Base-by-base conservation (phyloP, 2,113 vertebrate species). In the Antidorcas marsupialis region DNA sequence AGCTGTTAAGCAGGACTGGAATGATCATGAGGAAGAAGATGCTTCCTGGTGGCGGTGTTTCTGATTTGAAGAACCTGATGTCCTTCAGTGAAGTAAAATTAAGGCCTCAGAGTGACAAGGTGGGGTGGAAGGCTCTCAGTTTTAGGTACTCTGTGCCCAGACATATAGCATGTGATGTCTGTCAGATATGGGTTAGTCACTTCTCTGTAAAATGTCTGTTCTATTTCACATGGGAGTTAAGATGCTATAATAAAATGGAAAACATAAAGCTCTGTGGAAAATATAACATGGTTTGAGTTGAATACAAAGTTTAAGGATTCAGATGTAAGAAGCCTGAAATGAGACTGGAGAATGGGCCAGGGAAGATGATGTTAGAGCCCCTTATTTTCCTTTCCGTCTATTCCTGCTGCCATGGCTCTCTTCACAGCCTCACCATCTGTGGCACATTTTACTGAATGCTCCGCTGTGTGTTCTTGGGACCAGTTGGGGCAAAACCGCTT, bases 41-140 rank as follows among this genome's bases (percentile, higher is more conserved):
- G 60, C 7, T 36, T 90, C 62, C 92, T 97, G 97, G 97, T 98
- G 97, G 95, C 17, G 3, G 84, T 87, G 43, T 92, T 95, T 91
- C 78, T 98, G 86, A 97, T 82, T 55, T 85, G 64, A 95, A 97
- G 87, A 97, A 79, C 12, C 7, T 92, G 12, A 47, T 57, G 30
- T 21, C 36, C 36, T 91, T 95, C 79, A 71, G 74, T 19, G 67
- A 95, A 94, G 28, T 33, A 79, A 96, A 96, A 85, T 81, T 21
- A 82, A 87, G 43, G 36, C 52, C n/a, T 76, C 7, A 50, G 36
- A 64, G 53, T 82, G 39, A 55, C n/a, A 71, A 60, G 57, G 21
- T 15, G 76, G 76, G 45, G 36, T 43, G 71, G 71, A 12, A 76
- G 21, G 19, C n/a, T 43, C n/a, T n/a, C n/a, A n/a, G n/a, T n/a